Conservation (phyloP, 2,113 vertebrate genomes). For the Ceratotherium simum region DNA sequence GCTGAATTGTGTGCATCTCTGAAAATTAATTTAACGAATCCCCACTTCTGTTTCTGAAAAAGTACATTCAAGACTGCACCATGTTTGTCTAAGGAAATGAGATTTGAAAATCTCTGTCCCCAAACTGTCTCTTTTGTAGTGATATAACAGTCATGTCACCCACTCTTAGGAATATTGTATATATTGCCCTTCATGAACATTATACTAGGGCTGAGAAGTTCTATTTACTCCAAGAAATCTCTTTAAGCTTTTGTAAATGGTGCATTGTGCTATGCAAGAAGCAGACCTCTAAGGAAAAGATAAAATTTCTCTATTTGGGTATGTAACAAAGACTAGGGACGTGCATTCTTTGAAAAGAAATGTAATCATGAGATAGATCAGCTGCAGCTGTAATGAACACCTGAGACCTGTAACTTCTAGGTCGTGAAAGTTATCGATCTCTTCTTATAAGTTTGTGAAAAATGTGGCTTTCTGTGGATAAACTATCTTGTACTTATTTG, state of each 20-base stretch:
- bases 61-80: not conserved
- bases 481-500: constrained; percentile 63
- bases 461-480: constrained; percentile 35
- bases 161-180: constrained; percentile 27
- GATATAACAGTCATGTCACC: not conserved
- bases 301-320: constrained; percentile 74
- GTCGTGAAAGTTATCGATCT: constrained; percentile 67
- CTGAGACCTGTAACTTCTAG: constrained; percentile 71
- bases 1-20: not conserved
- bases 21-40: constrained; percentile 35
- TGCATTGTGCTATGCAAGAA: constrained; percentile 70
- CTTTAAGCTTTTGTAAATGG: constrained; percentile 66
- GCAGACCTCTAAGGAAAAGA: constrained; percentile 68
- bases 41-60: not conserved
- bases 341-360: constrained; percentile 72
- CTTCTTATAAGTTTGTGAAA: constrained; percentile 60
- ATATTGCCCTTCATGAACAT: constrained; percentile 7
- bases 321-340: constrained; percentile 72
- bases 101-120: not conserved
- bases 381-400: constrained; percentile 72
- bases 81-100: not conserved
- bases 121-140: not conserved
- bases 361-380: constrained; percentile 77
- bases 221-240: constrained; percentile 68
- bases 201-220: constrained; percentile 39